phyloP scores from a whole-genome alignment of 1,140 invertebrate species.

The Drosophila athabasca region DNA sequence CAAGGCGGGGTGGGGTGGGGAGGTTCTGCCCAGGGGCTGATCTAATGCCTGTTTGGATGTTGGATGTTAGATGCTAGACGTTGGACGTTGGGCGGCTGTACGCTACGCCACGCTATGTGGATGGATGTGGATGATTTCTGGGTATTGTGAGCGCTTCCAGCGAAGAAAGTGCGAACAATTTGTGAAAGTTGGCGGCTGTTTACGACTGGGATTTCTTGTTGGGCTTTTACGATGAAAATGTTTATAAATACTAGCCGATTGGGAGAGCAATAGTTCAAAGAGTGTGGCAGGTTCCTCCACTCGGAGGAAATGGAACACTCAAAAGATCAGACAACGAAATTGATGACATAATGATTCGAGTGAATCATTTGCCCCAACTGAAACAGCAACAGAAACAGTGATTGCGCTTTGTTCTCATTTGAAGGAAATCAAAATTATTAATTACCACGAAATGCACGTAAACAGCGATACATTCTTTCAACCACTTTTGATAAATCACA shows the following conservation, averaged over 20 bases:
- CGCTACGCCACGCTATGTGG: too few species aligned
- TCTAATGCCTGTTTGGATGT: slow-evolving; percentile 1
- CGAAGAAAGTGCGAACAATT: slow-evolving; percentile 68
- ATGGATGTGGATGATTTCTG: slow-evolving; percentile 33
- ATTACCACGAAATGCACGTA: slow-evolving; percentile 48
- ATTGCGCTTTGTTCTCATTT: slow-evolving; percentile 16
- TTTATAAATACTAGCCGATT: slow-evolving; percentile 58
- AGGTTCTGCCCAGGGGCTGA: neutral
- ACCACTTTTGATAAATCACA: slow-evolving; percentile 70
- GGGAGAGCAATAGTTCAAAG: slow-evolving; percentile 5
- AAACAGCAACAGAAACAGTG: neutral
- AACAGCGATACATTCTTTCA: slow-evolving; percentile 31
- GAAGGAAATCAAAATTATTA: slow-evolving; percentile 49
- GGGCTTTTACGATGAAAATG: slow-evolving; percentile 47
- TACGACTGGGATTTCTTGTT: slow-evolving; percentile 30
- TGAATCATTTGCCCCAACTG: slow-evolving; percentile 6
- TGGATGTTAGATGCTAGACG: neutral
- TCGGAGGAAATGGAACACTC: slow-evolving; percentile 10
- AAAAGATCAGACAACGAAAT: neutral
- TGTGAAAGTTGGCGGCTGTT: slow-evolving; percentile 52
- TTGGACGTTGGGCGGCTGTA: neutral
- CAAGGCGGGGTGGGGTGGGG: too few species aligned
- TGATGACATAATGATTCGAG: slow-evolving; percentile 17
- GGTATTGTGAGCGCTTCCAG: slow-evolving; percentile 38
- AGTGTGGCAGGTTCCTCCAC: neutral